Evolutionary conservation across 2,888 invertebrate species (phyloP).

Genomic region (Malthinus seriepunctatus): DNA sequence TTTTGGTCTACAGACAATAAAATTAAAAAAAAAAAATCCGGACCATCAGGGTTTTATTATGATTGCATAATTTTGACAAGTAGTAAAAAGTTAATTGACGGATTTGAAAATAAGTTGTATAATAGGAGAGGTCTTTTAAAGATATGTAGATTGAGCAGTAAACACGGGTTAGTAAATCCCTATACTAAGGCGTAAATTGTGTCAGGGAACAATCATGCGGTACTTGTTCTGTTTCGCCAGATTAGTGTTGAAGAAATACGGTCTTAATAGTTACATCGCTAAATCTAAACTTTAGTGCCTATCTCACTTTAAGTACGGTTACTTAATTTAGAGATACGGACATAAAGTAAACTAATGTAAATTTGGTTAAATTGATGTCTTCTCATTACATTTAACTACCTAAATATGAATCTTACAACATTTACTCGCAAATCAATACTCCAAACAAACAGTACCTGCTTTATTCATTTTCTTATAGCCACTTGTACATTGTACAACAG

Average conservation of each 20-base stretch:
- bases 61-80: conserved; percentile 3
- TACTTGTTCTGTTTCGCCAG: conserved; percentile 47
- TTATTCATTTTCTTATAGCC: too few relatives aligned
- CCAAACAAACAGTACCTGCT: too few relatives aligned
- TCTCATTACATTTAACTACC: conserved; percentile 4
- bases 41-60: background rate
- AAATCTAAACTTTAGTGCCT: conserved; percentile 51
- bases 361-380: conserved; percentile 7
- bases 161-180: conserved; percentile 52
- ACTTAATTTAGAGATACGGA: conserved; percentile 39
- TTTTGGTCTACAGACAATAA: too few relatives aligned
- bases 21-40: too few relatives aligned
- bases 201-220: conserved; percentile 55
- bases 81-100: conserved; percentile 17
- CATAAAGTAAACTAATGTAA: conserved; percentile 22
- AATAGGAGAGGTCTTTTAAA: conserved; percentile 16
- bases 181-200: conserved; percentile 54
- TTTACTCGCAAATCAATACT: too few relatives aligned
- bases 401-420: too few relatives aligned
- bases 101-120: conserved; percentile 15
- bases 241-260: conserved; percentile 33
- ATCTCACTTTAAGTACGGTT: conserved; percentile 48
- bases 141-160: conserved; percentile 41
- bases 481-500: too few relatives aligned
- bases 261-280: conserved; percentile 41